A percentile compares a stretch with the other conserved stretches of the same genome.
Conservation (phyloP, 2,113 vertebrate species). For the Typhlomys cinereus region DNA sequence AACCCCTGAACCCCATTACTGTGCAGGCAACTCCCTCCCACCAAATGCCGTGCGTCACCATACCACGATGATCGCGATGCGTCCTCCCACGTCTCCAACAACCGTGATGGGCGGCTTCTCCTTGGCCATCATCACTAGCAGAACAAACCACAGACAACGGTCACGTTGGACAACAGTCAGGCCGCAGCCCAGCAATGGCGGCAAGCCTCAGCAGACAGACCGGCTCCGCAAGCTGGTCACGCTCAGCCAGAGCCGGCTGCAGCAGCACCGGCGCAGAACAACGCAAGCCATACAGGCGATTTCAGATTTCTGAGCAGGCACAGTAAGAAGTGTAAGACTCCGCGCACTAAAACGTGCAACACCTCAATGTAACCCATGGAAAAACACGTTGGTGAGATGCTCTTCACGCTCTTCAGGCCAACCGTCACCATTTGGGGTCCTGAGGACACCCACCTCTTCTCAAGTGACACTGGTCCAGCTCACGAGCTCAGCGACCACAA, state of each 20-base stretch:
- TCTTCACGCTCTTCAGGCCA: neutral
- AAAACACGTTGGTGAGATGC: neutral
- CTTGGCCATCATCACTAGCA: slow-evolving; percentile 98
- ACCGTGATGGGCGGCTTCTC: slow-evolving; percentile 99
- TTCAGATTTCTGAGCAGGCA: neutral
- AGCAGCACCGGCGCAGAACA: neutral
- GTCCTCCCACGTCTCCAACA: slow-evolving; percentile 97
- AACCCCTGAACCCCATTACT: neutral
- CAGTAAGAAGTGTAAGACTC: neutral
- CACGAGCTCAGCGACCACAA: rapidly evolving
- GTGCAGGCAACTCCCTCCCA: neutral
- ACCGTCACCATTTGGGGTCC: neutral
- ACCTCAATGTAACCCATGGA: neutral
- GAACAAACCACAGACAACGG: neutral
- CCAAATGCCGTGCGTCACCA: slow-evolving; percentile 35
- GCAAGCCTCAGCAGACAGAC: neutral
- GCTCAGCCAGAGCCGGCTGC: neutral
- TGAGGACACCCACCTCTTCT: neutral
- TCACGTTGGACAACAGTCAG: rapidly evolving
- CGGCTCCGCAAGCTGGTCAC: neutral
- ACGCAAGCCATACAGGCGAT: rapidly evolving
- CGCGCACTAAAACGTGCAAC: neutral
- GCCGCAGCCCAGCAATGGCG: neutral
- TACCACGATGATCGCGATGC: slow-evolving; percentile 99
- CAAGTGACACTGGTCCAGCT: neutral